Base-by-base conservation (phyloP, 1,140 invertebrate species). In the Drosophila baimaii region DNA sequence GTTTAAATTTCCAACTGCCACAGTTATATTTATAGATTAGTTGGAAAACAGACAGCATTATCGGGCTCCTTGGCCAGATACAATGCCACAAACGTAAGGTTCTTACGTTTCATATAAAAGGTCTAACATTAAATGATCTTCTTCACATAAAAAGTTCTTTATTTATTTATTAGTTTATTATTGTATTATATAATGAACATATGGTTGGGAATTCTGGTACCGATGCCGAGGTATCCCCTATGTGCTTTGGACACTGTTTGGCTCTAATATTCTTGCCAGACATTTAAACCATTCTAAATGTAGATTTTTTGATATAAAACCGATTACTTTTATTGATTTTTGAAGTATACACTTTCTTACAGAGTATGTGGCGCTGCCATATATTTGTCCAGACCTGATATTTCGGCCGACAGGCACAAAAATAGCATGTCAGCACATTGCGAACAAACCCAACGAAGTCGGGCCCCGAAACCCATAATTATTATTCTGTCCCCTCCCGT, bases 361-460 rank as follows among this genome's bases (percentile, higher is more conserved):
- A 64, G 46, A 37, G 71, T 65, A 75, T 39, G 3, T 23, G 10
- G 9, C 51, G 4, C 21, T 73, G 57, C n/a, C 13, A 23, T 43
- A 41, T n/a, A 41, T 43, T n/a, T 37, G 35, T 15, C 4, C 5
- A 35, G 41, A 33, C 27, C n/a, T 12, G 21, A 39, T 27, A 27
- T 13, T 41, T n/a, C 13, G 9, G 21, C 21, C 13, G 12, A 23
- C 29, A 9, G 19, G 43, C 58, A 47, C n/a, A 61, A 54, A 82
- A 88, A 89, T 89, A 52, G 80, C 80, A 83, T 89, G 84, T 88
- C 83, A 88, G 82, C 82, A 58, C 71, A 79, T 58, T 77, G 33
- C 35, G 55, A 71, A 64, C 31, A 55, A 68, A 64, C 65, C 47
- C 70, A 51, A 61, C 46, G 46, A 66, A 81, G 61, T 65, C 65